phyloP scores from a whole-genome alignment of 2,797 vertebrate genomes.

The Myripristis murdjan region DNA sequence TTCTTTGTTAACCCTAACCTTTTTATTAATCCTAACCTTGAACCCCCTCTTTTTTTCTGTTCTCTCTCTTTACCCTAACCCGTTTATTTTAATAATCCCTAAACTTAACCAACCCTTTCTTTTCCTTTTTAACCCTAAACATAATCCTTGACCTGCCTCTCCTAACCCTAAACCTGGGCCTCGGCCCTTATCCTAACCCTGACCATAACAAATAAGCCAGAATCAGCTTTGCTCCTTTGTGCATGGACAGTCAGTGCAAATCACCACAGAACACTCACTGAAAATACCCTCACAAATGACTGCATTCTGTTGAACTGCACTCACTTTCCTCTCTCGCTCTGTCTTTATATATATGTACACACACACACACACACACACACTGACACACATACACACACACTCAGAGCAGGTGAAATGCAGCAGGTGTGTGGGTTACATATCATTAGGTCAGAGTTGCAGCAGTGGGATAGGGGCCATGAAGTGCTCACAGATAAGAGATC shows the following conservation, averaged over 20 bases:
- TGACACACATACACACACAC: constrained; percentile 4
- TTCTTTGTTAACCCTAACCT: too few species aligned
- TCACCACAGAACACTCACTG: background rate
- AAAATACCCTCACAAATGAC: constrained; percentile 1
- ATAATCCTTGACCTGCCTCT: too few species aligned
- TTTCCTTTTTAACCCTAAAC: too few species aligned
- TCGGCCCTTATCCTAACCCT: too few species aligned
- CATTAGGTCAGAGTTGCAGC: constrained; percentile 33
- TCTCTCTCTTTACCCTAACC: too few species aligned
- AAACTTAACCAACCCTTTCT: too few species aligned
- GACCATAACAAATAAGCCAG: too few species aligned
- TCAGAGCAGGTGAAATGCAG: constrained; percentile 49
- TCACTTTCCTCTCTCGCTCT: background rate
- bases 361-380: constrained; percentile 6
- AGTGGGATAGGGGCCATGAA: constrained; percentile 33
- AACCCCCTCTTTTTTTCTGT: too few species aligned
- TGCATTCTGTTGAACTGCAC: background rate
- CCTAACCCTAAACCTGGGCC: too few species aligned
- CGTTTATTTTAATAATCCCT: too few species aligned
- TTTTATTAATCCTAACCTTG: too few species aligned
- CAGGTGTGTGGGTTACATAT: constrained; percentile 57
- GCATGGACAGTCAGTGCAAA: background rate
- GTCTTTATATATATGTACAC: background rate
- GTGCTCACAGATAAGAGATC: constrained; percentile 41
- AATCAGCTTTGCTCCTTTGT: too few species aligned